phyloP scores from a whole-genome alignment of 2,113 vertebrate species.

The Rutilus rutilus region DNA sequence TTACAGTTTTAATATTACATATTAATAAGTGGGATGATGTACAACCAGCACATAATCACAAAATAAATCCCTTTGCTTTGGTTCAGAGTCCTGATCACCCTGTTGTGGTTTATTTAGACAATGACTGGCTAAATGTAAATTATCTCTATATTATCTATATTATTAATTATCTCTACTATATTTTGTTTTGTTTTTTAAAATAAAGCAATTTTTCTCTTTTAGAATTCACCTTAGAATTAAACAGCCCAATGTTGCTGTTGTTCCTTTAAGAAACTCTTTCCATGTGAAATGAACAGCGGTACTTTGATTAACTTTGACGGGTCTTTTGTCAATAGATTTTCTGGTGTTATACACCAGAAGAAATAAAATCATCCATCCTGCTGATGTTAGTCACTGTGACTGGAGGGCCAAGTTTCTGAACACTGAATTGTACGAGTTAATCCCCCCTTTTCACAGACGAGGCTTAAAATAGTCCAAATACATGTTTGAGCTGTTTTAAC shows the following conservation, averaged over 20 bases:
- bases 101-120: neutral
- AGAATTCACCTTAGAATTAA: neutral
- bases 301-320: neutral
- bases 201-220: neutral
- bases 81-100: neutral
- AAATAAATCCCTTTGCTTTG: neutral
- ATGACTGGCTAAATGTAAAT: neutral
- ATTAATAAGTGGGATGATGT: neutral
- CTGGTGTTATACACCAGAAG: no score
- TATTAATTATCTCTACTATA: neutral
- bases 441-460: no score
- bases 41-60: neutral
- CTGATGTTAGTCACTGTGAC: neutral
- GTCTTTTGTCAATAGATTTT: neutral
- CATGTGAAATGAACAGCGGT: neutral
- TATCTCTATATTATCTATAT: neutral
- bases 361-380: no score
- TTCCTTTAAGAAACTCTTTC: neutral
- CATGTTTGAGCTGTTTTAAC: no score
- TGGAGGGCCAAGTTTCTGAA: neutral
- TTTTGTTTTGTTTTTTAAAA: neutral
- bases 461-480: no score
- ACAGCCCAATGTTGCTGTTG: neutral
- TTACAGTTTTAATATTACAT: no score
- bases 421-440: neutral